phyloP scores from a whole-genome alignment of 1,140 invertebrate genomes.

The Heterodera schachtii region DNA sequence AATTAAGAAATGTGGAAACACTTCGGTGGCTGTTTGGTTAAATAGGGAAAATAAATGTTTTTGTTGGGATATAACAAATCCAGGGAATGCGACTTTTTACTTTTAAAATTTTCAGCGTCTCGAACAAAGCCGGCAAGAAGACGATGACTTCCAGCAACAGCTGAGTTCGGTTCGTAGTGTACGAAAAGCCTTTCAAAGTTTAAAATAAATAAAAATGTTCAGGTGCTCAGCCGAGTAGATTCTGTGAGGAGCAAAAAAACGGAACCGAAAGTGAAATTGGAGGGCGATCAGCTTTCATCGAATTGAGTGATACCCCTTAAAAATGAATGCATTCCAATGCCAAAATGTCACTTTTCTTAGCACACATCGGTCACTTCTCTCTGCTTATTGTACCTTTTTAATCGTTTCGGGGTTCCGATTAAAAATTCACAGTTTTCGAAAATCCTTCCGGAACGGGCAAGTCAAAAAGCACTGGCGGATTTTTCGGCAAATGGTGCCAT shows the following conservation, averaged over 20 bases:
- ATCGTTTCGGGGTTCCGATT: neutral
- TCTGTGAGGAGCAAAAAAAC: neutral
- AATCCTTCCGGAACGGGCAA: slow-evolving; percentile 43
- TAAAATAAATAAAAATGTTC: neutral
- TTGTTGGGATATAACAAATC: too few species aligned
- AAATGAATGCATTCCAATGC: too few species aligned
- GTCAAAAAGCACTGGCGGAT: slow-evolving; percentile 51
- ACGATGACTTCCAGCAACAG: slow-evolving; percentile 55
- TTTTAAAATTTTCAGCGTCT: slow-evolving; percentile 45
- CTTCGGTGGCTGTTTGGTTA: neutral
- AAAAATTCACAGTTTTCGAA: neutral
- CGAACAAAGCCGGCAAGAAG: slow-evolving; percentile 44
- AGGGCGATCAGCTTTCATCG: neutral
- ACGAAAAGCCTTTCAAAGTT: neutral
- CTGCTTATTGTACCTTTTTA: too few species aligned
- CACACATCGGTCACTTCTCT: too few species aligned
- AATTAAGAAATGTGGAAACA: neutral
- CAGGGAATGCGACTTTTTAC: neutral
- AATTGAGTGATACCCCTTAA: too few species aligned
- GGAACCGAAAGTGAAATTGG: neutral
- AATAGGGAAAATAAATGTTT: neutral
- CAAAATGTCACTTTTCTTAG: too few species aligned
- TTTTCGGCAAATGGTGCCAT: slow-evolving; percentile 19
- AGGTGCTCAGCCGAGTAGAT: neutral
- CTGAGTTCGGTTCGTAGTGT: slow-evolving; percentile 28